These are phyloP conservation scores for Schizopygopsis pylzovi DNA, from an alignment of 2,797 vertebrate genomes.

Conservation along the genomic window DNA sequence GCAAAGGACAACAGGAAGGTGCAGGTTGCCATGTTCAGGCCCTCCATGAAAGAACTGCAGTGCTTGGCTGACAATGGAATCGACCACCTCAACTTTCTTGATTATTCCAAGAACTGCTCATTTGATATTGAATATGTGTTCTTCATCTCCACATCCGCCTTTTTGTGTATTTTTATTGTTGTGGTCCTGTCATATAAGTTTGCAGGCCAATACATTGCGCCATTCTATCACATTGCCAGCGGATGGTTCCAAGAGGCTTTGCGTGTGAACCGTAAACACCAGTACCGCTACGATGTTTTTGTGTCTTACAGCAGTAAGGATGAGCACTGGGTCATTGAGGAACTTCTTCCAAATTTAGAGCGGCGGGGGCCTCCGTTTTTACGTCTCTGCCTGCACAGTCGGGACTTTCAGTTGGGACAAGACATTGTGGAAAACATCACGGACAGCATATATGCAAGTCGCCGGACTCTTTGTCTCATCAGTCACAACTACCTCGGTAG, in stretches of 20 bases:
- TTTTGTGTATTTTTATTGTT: slow-evolving; percentile 13
- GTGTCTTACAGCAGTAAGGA: slow-evolving; percentile 73
- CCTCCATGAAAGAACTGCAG: slow-evolving; percentile 15
- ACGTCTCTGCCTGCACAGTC: slow-evolving; percentile 64
- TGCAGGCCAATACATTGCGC: slow-evolving; percentile 3
- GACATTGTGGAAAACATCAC: slow-evolving; percentile 64
- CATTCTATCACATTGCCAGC: slow-evolving; percentile 3
- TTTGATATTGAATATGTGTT: slow-evolving; percentile 12
- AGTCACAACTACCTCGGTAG: slow-evolving; percentile 57
- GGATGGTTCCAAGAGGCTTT: slow-evolving; percentile 49
- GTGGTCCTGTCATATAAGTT: background rate
- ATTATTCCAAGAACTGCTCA: slow-evolving; percentile 16
- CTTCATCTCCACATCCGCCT: background rate
- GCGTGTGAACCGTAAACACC: slow-evolving; percentile 9
- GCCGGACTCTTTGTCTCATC: slow-evolving; percentile 60
- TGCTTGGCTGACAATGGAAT: slow-evolving; percentile 12
- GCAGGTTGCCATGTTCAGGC: background rate
- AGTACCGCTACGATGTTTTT: slow-evolving; percentile 71
- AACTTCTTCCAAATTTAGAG: slow-evolving; percentile 68
- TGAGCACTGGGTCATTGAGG: slow-evolving; percentile 70
- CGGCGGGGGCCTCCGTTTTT: slow-evolving; percentile 46
- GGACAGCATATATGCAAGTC: slow-evolving; percentile 59
- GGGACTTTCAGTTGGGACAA: slow-evolving; percentile 65
- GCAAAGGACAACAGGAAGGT: background rate
- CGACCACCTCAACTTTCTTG: slow-evolving; percentile 19